These are phyloP conservation scores for Salvelinus sp. DNA, from an alignment of 2,113 vertebrate species.

Conservation along the genomic window DNA sequence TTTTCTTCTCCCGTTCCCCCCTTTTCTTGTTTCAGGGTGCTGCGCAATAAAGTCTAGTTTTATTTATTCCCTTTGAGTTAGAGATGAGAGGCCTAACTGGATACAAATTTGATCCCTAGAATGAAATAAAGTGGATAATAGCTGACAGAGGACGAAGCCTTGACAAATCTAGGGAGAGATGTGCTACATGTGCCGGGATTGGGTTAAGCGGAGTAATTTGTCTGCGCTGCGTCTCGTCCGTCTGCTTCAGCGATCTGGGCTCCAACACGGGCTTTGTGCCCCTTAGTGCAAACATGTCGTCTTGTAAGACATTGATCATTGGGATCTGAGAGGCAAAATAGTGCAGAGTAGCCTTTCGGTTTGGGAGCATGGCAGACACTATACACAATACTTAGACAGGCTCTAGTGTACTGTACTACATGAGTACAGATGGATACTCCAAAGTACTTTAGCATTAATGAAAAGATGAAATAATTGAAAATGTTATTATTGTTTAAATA, in stretches of 20 bases:
- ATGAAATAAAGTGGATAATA: slow-evolving; percentile 49
- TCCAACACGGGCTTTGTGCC: slow-evolving; percentile 17
- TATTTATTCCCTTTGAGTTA: slow-evolving; percentile 66
- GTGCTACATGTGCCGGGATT: slow-evolving; percentile 11
- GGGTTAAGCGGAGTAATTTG: slow-evolving; percentile 25
- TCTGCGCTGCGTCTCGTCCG: slow-evolving; percentile 13
- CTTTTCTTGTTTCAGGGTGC: slow-evolving; percentile 49
- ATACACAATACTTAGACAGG: background rate
- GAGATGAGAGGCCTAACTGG: slow-evolving; percentile 63
- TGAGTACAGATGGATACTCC: background rate
- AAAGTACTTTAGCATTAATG: background rate
- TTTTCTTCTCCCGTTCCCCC: slow-evolving; percentile 31
- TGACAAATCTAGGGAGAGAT: slow-evolving; percentile 7
- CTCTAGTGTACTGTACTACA: background rate
- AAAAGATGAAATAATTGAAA: background rate
- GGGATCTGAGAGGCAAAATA: background rate
- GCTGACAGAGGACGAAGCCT: slow-evolving; percentile 9
- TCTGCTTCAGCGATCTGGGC: slow-evolving; percentile 4
- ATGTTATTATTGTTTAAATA: background rate
- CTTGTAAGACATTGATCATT: slow-evolving; percentile 26
- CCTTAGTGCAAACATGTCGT: slow-evolving; percentile 22
- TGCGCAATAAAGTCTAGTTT: slow-evolving; percentile 56
- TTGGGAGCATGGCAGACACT: background rate
- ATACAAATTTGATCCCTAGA: slow-evolving; percentile 52
- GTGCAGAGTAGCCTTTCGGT: background rate